A percentile compares a stretch with the other conserved stretches of the same genome.
These are phyloP conservation scores for Dexiosoma caninum DNA, from an alignment of 2,888 invertebrate species.

Conservation along the genomic window DNA sequence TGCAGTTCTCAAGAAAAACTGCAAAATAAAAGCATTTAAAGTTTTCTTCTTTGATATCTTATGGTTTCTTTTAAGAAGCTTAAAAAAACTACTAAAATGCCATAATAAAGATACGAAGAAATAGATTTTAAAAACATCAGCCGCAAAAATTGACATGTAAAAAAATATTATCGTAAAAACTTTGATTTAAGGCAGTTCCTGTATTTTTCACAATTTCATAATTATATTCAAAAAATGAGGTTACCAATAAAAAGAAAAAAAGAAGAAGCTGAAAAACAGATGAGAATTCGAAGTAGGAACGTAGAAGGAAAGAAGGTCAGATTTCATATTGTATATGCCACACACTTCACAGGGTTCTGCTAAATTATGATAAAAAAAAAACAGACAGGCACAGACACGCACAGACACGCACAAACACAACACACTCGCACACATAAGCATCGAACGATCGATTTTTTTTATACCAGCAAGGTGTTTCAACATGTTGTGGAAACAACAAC, in stretches of 20 bases:
- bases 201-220: slow-evolving; percentile 33
- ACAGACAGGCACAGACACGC: not conserved
- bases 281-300: not conserved
- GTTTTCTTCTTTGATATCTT: slow-evolving; percentile 4
- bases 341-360: slow-evolving; percentile 63
- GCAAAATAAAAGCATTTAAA: slow-evolving; percentile 7
- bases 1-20: slow-evolving; percentile 54
- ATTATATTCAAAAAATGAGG: slow-evolving; percentile 14
- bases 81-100: slow-evolving; percentile 37
- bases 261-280: not conserved
- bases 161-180: not conserved
- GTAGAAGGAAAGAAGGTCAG: slow-evolving; percentile 49
- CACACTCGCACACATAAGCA: no score
- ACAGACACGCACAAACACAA: not conserved
- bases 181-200: slow-evolving; percentile 36
- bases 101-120: slow-evolving; percentile 49
- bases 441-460: not conserved
- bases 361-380: slow-evolving; percentile 50
- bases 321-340: slow-evolving; percentile 46
- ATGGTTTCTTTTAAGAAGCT: slow-evolving; percentile 44
- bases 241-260: not conserved
- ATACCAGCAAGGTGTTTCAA: slow-evolving; percentile 5
- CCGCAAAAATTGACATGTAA: slow-evolving; percentile 4
- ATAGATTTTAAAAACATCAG: slow-evolving; percentile 12
- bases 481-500: not conserved